A percentile compares a stretch with the other conserved stretches of the same genome.
phyloP scores from a whole-genome alignment of 2,797 vertebrate genomes.

The Labeo calbasu region DNA sequence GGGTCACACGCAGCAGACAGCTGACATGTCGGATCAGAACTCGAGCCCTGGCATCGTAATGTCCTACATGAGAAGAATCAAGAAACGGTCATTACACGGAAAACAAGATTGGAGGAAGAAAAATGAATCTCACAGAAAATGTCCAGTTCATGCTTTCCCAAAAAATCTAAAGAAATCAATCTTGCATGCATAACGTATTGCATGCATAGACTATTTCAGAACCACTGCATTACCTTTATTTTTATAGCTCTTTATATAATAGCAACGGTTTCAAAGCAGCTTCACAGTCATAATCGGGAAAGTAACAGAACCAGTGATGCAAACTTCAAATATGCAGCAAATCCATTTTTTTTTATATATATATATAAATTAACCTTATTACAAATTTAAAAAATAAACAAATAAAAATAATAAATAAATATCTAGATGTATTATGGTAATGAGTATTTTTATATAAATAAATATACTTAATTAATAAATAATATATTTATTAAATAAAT shows the following conservation, averaged over 20 bases:
- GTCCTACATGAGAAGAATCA: slow-evolving; percentile 75
- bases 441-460: too few relatives aligned
- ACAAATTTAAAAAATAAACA: neutral
- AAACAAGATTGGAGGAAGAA: neutral
- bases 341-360: neutral
- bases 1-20: slow-evolving; percentile 82
- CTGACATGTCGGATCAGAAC: slow-evolving; percentile 86
- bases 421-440: neutral
- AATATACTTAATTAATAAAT: too few relatives aligned
- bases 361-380: neutral
- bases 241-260: neutral
- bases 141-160: neutral
- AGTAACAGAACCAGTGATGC: neutral
- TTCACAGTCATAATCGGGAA: neutral
- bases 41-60: slow-evolving; percentile 89
- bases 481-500: too few relatives aligned
- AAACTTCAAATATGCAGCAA: neutral
- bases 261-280: neutral
- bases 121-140: neutral
- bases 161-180: neutral
- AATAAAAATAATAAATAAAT: neutral
- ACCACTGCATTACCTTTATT: neutral
- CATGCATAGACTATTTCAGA: neutral
- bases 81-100: neutral
- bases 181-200: neutral